Evolutionary conservation across 2,797 vertebrate species (phyloP).

Genomic region (Danio aesculapii): DNA sequence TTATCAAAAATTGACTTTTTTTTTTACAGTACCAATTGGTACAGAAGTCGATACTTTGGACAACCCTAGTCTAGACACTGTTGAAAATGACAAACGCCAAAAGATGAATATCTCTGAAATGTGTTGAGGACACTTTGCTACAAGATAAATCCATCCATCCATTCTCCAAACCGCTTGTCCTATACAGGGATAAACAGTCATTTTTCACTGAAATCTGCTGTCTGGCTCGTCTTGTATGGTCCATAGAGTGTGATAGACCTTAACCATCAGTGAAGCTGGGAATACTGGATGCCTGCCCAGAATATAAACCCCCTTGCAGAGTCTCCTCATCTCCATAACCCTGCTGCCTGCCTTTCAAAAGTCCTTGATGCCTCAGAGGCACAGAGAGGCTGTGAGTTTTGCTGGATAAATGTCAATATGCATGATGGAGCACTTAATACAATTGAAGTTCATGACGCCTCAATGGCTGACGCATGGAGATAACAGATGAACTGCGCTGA

Average conservation of each 20-base stretch:
- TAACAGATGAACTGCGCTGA: not conserved
- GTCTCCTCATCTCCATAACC: slow-evolving; percentile 49
- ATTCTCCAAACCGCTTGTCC: not conserved
- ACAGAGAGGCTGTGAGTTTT: not conserved
- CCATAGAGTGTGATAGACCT: slow-evolving; percentile 17
- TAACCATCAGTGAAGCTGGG: slow-evolving; percentile 29
- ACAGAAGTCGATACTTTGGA: too few species aligned
- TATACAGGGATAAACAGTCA: not conserved
- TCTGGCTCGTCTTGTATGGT: slow-evolving; percentile 13
- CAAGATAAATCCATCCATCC: not conserved
- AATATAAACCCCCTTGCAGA: slow-evolving; percentile 56
- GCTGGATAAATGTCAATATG: slow-evolving; percentile 6
- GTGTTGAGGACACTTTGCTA: not conserved
- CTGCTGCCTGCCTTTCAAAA: slow-evolving; percentile 57
- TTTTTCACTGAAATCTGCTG: not conserved
- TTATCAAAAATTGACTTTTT: too few species aligned
- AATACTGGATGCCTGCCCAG: slow-evolving; percentile 68
- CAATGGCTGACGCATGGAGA: not conserved
- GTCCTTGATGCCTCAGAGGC: slow-evolving; percentile 61
- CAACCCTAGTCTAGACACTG: too few species aligned
- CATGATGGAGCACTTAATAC: not conserved
- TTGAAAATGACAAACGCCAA: not conserved
- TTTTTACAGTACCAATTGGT: too few species aligned
- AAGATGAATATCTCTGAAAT: not conserved
- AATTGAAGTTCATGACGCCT: not conserved